Evolutionary conservation across 1,140 invertebrate genomes (phyloP).

Genomic region (Brachionus rotundiformis): DNA sequence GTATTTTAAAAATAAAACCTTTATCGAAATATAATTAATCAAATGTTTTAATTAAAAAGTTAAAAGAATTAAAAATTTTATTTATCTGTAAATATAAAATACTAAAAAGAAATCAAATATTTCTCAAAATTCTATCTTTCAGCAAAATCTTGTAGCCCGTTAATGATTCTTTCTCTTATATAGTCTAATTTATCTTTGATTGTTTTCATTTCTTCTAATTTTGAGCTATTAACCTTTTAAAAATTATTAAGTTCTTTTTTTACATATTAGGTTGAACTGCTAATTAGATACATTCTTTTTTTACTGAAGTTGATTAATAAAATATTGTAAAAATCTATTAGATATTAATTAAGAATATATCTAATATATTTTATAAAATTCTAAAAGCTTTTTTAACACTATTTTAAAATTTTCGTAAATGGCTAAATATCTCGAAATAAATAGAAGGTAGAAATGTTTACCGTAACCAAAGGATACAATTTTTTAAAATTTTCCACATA

Average conservation of each 20-base stretch:
- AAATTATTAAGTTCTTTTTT: no score
- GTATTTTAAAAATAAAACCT: no score
- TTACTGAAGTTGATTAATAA: no score
- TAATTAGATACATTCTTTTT: no score
- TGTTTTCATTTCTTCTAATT: conserved; percentile 45
- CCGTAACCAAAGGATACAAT: conserved; percentile 42
- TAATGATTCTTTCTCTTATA: conserved; percentile 9
- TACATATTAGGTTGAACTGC: no score
- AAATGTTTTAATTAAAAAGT: not conserved
- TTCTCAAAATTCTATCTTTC: conserved; percentile 5
- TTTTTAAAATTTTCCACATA: conserved; percentile 48
- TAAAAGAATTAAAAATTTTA: not conserved
- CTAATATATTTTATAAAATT: no score
- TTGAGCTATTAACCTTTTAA: conserved; percentile 36
- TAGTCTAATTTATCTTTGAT: conserved; percentile 36
- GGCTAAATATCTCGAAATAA: no score
- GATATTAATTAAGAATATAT: no score
- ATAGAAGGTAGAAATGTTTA: not conserved
- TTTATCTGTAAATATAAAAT: not conserved
- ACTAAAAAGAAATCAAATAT: not conserved
- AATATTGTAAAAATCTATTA: no score
- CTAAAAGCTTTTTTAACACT: no score
- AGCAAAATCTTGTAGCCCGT: conserved; percentile 41
- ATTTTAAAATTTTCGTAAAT: no score
- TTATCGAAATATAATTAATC: no score